These are phyloP conservation scores for Ramphastos sulfuratus DNA, from an alignment of 2,113 vertebrate species.

Conservation along the genomic window DNA sequence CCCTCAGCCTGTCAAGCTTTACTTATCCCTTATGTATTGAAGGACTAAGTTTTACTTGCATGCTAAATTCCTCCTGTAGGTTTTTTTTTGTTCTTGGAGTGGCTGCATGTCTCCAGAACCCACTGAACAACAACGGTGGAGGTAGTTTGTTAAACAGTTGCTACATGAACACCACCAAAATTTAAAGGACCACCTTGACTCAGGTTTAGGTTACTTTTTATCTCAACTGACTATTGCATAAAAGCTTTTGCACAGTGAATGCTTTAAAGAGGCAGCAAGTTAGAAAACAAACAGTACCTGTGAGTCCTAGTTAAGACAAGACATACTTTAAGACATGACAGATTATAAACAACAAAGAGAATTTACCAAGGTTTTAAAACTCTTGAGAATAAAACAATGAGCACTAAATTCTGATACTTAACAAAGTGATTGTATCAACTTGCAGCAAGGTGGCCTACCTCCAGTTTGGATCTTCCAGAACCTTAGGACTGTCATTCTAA, in stretches of 20 bases:
- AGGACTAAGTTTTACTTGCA: background rate
- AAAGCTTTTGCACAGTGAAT: background rate
- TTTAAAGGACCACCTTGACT: background rate
- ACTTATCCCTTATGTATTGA: background rate
- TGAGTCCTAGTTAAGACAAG: background rate
- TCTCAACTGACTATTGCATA: background rate
- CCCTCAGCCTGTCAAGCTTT: no score
- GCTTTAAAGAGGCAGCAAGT: slow-evolving; percentile 1
- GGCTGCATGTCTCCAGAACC: background rate
- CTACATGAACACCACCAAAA: background rate
- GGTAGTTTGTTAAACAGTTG: slow-evolving; percentile 15
- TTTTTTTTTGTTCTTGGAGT: background rate
- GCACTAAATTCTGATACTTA: background rate
- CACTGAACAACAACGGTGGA: background rate
- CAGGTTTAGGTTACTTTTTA: background rate
- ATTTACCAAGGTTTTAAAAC: background rate
- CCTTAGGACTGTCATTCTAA: slow-evolving; percentile 47
- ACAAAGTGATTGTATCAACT: background rate
- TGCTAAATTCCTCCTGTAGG: background rate
- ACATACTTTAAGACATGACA: background rate
- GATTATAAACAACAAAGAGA: background rate
- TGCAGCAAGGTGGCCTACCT: slow-evolving; percentile 21
- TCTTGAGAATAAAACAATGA: background rate
- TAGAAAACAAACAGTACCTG: background rate
- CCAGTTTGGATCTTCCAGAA: background rate